Evolutionary conservation across 2,888 invertebrate genomes (phyloP).

Genomic region (Melanchra persicariae): DNA sequence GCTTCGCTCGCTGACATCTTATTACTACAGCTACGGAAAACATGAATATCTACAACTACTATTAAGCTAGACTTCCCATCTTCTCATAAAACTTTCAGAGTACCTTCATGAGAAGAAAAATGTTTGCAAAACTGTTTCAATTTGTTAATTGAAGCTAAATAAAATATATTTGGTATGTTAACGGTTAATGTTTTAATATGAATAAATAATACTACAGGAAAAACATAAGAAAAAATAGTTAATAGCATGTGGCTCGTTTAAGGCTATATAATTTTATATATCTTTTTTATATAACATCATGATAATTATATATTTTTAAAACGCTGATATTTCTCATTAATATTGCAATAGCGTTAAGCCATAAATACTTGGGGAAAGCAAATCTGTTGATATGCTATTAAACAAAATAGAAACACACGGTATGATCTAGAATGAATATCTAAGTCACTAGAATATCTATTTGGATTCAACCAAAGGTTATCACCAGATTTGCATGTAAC

Average conservation of each 20-base stretch:
- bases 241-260: constrained; percentile 79
- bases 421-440: constrained; percentile 58
- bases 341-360: constrained; percentile 81
- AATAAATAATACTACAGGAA: constrained; percentile 84
- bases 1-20: constrained; percentile 82
- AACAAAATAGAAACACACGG: constrained; percentile 46
- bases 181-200: constrained; percentile 75
- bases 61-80: constrained; percentile 87
- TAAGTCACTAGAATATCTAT: constrained; percentile 55
- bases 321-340: constrained; percentile 46
- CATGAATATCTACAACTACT: constrained; percentile 86
- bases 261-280: constrained; percentile 70
- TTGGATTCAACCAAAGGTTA: constrained; percentile 55
- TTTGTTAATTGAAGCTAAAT: constrained; percentile 83
- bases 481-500: constrained; percentile 75
- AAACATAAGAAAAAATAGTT: constrained; percentile 77
- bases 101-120: constrained; percentile 90
- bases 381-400: constrained; percentile 77
- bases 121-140: constrained; percentile 90
- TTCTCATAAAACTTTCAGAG: constrained; percentile 89
- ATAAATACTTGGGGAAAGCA: constrained; percentile 71
- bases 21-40: constrained; percentile 86
- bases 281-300: too few species aligned
- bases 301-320: constrained; percentile 54
- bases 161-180: constrained; percentile 76